phyloP scores from a whole-genome alignment of 2,113 vertebrate genomes.

The Circaetus cinerascens region DNA sequence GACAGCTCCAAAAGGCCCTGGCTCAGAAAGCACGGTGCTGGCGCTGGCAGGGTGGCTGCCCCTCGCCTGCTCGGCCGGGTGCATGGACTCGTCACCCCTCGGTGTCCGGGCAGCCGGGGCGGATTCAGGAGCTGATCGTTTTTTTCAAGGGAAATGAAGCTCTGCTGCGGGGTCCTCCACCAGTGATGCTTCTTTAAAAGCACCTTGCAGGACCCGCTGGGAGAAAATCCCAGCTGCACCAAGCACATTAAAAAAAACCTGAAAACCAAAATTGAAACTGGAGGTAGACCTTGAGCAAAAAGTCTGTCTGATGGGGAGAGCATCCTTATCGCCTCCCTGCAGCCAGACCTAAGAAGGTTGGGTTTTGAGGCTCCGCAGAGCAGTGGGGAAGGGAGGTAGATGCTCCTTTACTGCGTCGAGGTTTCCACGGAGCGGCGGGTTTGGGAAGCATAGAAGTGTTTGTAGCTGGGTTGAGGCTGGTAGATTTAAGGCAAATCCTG shows the following conservation, averaged over 20 bases:
- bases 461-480: not conserved
- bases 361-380: not conserved
- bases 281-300: not conserved
- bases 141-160: not conserved
- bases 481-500: not conserved
- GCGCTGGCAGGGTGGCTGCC: not conserved
- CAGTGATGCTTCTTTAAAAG: not conserved
- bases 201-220: not conserved
- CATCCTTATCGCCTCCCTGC: not conserved
- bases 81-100: rapidly evolving
- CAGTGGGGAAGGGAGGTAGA: not conserved
- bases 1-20: not conserved
- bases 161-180: not conserved
- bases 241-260: rapidly evolving
- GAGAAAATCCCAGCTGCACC: not conserved
- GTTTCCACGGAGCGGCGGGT: not conserved
- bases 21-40: rapidly evolving
- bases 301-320: not conserved
- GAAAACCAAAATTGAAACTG: not conserved
- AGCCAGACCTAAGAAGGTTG: not conserved
- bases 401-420: not conserved
- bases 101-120: rapidly evolving
- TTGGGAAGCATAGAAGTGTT: not conserved
- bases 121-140: not conserved
- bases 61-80: not conserved